phyloP scores from a whole-genome alignment of 2,113 vertebrate genomes.

The Leucosticte australis region DNA sequence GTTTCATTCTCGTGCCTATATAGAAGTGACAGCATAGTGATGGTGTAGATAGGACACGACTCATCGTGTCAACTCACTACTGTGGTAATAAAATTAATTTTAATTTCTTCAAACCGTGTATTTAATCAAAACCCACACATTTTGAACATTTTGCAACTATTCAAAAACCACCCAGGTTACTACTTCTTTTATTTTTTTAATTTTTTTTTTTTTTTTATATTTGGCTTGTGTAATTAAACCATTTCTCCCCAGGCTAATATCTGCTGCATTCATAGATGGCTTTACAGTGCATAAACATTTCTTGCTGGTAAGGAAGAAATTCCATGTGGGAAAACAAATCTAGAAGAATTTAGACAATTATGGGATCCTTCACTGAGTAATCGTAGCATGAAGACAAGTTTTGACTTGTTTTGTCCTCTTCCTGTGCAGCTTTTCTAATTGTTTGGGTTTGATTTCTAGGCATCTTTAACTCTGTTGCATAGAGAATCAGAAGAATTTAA shows the following conservation, averaged over 20 bases:
- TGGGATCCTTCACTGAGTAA: neutral
- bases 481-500: neutral
- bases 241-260: neutral
- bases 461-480: neutral
- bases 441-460: neutral
- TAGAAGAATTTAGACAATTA: neutral
- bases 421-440: neutral
- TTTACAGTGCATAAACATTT: neutral
- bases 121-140: neutral
- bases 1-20: accelerated
- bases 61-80: neutral
- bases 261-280: neutral
- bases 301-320: neutral
- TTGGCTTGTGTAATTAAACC: neutral
- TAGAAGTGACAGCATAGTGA: neutral
- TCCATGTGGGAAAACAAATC: neutral
- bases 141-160: too few species aligned
- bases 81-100: neutral
- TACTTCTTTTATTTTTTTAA: too few species aligned
- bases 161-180: too few species aligned
- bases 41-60: accelerated
- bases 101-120: neutral
- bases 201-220: neutral
- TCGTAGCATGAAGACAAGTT: neutral
- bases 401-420: neutral